phyloP scores from a whole-genome alignment of 2,113 vertebrate species.

The Microtus montanus region DNA sequence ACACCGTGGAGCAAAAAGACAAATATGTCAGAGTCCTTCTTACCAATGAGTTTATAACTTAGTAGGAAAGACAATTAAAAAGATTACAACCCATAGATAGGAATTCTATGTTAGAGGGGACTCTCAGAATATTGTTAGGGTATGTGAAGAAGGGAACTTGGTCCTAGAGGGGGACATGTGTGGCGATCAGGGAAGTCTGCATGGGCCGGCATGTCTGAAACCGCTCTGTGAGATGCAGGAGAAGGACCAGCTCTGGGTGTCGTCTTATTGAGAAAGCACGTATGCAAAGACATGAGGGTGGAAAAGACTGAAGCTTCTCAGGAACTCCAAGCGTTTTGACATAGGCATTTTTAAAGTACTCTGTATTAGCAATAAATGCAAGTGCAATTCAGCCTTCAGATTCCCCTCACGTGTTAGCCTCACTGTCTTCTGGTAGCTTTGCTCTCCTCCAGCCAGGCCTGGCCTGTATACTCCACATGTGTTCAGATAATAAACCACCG shows the following conservation, averaged over 20 bases:
- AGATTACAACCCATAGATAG: neutral
- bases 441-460: neutral
- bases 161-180: rapidly evolving
- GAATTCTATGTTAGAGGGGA: neutral
- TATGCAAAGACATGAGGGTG: neutral
- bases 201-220: neutral
- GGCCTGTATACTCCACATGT: neutral
- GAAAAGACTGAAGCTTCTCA: neutral
- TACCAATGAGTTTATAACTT: conserved; percentile 23
- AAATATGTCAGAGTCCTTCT: conserved; percentile 32
- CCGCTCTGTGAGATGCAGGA: neutral
- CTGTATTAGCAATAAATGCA: rapidly evolving
- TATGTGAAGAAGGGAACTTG: neutral
- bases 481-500: too few species aligned
- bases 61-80: conserved; percentile 4
- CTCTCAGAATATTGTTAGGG: neutral
- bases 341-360: neutral
- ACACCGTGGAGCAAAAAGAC: neutral
- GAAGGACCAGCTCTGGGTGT: neutral
- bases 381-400: neutral
- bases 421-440: neutral
- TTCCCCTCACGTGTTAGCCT: neutral
- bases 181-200: neutral
- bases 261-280: neutral
- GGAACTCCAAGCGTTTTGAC: too few species aligned